Evolutionary conservation across 2,797 vertebrate genomes (phyloP).

Genomic region (Streptopelia turtur): DNA sequence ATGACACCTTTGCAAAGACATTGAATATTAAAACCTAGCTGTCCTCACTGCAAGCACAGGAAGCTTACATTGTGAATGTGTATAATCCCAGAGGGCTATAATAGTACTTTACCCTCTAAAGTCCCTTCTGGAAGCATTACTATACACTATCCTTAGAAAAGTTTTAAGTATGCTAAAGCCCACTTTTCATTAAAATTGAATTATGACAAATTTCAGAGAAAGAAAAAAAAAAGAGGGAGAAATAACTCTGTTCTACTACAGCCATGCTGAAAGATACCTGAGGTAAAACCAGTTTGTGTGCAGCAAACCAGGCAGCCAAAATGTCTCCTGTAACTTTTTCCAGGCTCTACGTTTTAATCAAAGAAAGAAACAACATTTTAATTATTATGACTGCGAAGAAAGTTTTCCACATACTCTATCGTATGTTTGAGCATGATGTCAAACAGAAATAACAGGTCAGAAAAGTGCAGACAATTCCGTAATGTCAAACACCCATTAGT

Average conservation of each 20-base stretch:
- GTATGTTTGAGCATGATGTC: not conserved
- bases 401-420: not conserved
- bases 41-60: not conserved
- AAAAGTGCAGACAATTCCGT: not conserved
- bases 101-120: not conserved
- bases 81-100: not conserved
- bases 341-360: not conserved
- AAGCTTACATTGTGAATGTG: not conserved
- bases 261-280: not conserved
- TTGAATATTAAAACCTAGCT: not conserved
- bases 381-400: not conserved
- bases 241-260: not conserved
- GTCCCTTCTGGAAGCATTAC: not conserved
- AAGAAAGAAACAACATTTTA: not conserved
- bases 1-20: not conserved
- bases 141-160: not conserved
- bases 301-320: not conserved
- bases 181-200: slow-evolving; percentile 10
- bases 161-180: not conserved
- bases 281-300: not conserved
- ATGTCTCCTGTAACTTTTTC: not conserved
- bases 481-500: not conserved
- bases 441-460: not conserved
- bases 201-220: not conserved
- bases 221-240: not conserved